Conservation (phyloP, 2,888 invertebrate species). For the Epiblema foenella region DNA sequence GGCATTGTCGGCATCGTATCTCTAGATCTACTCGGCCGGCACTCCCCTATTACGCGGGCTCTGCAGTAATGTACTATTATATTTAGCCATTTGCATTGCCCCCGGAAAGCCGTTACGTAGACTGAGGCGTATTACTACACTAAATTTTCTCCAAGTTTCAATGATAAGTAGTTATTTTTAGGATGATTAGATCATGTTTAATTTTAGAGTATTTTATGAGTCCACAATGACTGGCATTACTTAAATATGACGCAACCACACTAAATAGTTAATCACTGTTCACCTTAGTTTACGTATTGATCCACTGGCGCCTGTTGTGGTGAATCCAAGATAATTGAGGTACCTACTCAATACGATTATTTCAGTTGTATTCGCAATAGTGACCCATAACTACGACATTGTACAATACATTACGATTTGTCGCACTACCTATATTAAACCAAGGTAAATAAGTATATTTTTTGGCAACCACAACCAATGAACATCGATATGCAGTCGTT, state of each 20-base stretch:
- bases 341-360: neutral
- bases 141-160: neutral
- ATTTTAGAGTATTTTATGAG: slow-evolving; percentile 7
- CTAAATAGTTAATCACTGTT: slow-evolving; percentile 24
- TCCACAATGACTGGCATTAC: neutral
- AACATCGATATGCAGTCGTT: neutral
- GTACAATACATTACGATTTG: no score
- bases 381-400: no score
- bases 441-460: no score
- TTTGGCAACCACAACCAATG: no score
- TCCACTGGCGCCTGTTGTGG: slow-evolving; percentile 8
- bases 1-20: no score
- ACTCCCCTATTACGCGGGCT: no score
- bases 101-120: neutral
- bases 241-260: slow-evolving; percentile 19
- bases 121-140: no score
- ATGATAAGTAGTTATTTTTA: neutral
- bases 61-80: no score
- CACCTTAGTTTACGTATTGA: slow-evolving; percentile 27
- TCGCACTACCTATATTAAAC: neutral
- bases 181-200: slow-evolving; percentile 2
- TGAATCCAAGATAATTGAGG: neutral
- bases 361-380: neutral
- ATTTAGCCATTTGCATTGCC: neutral
- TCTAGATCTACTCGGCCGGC: no score